Evolutionary conservation across 2,113 vertebrate species (phyloP).

Genomic region (Eudyptes chrysolophus): DNA sequence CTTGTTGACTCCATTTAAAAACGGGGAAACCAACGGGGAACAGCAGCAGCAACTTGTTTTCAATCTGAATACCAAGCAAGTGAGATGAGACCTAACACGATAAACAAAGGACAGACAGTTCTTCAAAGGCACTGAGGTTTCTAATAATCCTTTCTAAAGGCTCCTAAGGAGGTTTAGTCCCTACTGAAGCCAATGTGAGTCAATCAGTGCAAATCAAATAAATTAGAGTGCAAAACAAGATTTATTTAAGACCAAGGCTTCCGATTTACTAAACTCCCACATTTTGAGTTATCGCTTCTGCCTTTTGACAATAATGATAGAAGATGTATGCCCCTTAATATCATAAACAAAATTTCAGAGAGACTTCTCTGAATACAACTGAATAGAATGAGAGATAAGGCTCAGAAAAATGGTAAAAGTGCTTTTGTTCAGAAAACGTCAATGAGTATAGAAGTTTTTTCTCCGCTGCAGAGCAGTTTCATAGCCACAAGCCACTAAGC

Average conservation of each 20-base stretch:
- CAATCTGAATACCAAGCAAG: not conserved
- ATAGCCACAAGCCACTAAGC: not conserved
- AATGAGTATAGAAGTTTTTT: not conserved
- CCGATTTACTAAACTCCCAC: not conserved
- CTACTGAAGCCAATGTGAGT: not conserved
- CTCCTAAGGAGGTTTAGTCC: slow-evolving; percentile 49
- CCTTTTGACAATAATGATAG: not conserved
- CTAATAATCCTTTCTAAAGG: slow-evolving; percentile 17
- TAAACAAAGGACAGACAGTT: slow-evolving; percentile 30
- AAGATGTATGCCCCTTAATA: not conserved
- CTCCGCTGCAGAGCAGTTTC: not conserved
- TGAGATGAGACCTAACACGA: not conserved
- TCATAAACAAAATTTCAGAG: not conserved
- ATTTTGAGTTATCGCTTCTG: not conserved
- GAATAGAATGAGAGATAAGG: not conserved
- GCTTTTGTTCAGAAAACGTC: not conserved
- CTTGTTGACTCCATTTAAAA: not conserved
- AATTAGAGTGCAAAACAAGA: not conserved
- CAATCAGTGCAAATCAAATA: not conserved
- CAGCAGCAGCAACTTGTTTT: slow-evolving; percentile 28
- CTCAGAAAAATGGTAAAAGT: not conserved
- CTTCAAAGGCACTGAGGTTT: slow-evolving; percentile 9
- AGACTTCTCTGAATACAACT: not conserved
- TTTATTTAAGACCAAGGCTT: not conserved
- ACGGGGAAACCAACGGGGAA: slow-evolving; percentile 21